Evolutionary conservation across 2,797 vertebrate genomes (phyloP).

Genomic region (Dicrostonyx torquatus): DNA sequence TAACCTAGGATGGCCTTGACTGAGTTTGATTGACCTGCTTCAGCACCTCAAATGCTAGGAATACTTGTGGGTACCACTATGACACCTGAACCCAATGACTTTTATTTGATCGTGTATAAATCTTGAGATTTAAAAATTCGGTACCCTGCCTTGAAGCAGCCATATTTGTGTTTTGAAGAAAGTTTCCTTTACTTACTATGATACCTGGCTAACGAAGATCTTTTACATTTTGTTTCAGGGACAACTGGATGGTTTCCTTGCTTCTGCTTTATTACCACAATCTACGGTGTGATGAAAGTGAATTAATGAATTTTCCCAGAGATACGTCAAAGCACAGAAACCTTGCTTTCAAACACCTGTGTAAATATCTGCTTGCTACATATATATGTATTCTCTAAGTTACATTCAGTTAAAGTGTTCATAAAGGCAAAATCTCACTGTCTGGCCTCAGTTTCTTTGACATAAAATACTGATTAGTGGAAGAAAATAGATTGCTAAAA

Average conservation of each 20-base stretch:
- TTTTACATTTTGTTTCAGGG: conserved; percentile 82
- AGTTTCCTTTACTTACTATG: conserved; percentile 46
- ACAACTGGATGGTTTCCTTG: conserved; percentile 86
- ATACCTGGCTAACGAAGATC: conserved; percentile 61
- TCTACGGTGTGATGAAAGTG: conserved; percentile 87
- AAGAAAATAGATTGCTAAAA: conserved; percentile 65
- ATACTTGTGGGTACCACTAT: not conserved
- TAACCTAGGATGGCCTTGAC: not conserved
- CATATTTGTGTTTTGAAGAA: conserved; percentile 51
- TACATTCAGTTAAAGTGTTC: conserved; percentile 17
- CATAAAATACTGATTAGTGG: conserved; percentile 61
- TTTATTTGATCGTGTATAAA: conserved; percentile 12
- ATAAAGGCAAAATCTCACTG: conserved; percentile 64
- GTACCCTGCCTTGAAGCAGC: not conserved
- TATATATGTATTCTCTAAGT: not conserved
- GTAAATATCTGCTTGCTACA: conserved; percentile 64
- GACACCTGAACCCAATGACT: not conserved
- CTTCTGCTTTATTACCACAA: conserved; percentile 88
- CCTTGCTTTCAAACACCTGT: conserved; percentile 68
- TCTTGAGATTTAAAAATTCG: conserved; percentile 31
- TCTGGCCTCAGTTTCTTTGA: conserved; percentile 57
- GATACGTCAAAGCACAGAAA: conserved; percentile 71
- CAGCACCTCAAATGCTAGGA: not conserved
- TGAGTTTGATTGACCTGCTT: not conserved
- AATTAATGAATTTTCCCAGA: conserved; percentile 82